Percentiles rank a stretch among this genome's conserved stretches.
Conservation (phyloP, 2,797 vertebrate species). For the Brachyrhaphis roseni region DNA sequence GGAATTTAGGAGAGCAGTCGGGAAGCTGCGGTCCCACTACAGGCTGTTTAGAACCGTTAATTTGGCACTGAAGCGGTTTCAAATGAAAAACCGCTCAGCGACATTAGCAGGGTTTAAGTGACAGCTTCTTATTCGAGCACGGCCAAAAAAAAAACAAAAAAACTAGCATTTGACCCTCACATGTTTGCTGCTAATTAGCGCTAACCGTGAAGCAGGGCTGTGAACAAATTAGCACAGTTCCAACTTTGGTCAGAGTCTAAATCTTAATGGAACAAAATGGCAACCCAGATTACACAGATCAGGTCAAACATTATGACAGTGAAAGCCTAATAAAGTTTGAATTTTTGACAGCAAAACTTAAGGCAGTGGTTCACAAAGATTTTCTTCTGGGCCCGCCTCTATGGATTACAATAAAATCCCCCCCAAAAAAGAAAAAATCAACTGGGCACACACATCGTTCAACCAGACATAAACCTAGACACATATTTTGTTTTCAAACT, state of each 20-base stretch:
- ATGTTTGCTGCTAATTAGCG: neutral
- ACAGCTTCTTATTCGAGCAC: neutral
- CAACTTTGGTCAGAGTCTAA: neutral
- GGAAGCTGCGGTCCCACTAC: neutral
- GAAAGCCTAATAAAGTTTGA: neutral
- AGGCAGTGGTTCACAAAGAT: no score
- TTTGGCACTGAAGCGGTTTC: conserved; percentile 6
- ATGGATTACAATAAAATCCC: no score
- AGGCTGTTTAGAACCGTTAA: conserved; percentile 17
- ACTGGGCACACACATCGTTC: no score
- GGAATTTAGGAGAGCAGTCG: conserved; percentile 25
- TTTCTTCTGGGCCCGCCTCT: no score
- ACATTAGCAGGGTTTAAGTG: conserved; percentile 5
- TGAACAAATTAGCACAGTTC: neutral
- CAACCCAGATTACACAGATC: neutral
- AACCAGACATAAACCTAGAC: no score
- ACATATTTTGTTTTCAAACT: no score
- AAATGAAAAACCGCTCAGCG: conserved; percentile 10
- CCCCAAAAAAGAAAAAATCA: no score
- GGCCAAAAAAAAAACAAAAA: neutral
- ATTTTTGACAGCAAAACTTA: neutral
- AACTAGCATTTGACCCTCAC: neutral
- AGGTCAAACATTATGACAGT: neutral
- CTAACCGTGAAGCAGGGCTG: neutral
- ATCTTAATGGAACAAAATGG: neutral